These are phyloP conservation scores for Urocitellus parryii DNA, from an alignment of 2,113 vertebrate genomes.

Conservation along the genomic window DNA sequence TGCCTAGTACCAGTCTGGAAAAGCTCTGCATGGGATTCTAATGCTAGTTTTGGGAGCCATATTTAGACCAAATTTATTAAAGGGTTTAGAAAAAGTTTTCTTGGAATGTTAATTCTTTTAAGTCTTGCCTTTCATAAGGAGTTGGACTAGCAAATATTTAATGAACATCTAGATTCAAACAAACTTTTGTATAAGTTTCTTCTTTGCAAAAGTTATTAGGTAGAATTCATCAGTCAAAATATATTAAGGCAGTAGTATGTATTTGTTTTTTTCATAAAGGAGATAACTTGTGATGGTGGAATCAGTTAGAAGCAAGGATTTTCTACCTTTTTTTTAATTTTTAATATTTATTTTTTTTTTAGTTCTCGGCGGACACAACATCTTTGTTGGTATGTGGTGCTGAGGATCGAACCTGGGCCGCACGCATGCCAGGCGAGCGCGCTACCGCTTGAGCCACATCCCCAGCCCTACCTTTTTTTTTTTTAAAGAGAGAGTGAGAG, in stretches of 20 bases:
- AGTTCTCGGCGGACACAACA: too few relatives aligned
- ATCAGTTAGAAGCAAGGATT: neutral
- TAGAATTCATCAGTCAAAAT: neutral
- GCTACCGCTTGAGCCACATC: too few relatives aligned
- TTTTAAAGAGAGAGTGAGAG: too few relatives aligned
- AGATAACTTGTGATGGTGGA: neutral
- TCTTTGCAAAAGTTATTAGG: neutral
- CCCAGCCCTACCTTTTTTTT: too few relatives aligned
- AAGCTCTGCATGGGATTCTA: neutral
- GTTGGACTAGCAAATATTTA: conserved; percentile 45
- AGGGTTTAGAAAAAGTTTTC: conserved; percentile 2
- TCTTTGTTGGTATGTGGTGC: too few relatives aligned
- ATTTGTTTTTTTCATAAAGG: neutral
- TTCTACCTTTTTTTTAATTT: neutral
- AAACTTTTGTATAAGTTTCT: neutral
- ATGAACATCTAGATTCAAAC: conserved; percentile 3
- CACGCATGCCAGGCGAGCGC: too few relatives aligned
- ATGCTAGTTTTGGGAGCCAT: neutral
- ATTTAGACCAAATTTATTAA: neutral
- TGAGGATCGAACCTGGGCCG: too few relatives aligned
- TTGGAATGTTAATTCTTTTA: conserved; percentile 56
- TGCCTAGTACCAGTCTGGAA: neutral
- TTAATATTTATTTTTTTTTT: too few relatives aligned
- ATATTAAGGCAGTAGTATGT: neutral
- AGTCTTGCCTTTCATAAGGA: conserved; percentile 33